Base-by-base conservation (phyloP, 2,888 invertebrate genomes). In the Ceraclea dissimilis region DNA sequence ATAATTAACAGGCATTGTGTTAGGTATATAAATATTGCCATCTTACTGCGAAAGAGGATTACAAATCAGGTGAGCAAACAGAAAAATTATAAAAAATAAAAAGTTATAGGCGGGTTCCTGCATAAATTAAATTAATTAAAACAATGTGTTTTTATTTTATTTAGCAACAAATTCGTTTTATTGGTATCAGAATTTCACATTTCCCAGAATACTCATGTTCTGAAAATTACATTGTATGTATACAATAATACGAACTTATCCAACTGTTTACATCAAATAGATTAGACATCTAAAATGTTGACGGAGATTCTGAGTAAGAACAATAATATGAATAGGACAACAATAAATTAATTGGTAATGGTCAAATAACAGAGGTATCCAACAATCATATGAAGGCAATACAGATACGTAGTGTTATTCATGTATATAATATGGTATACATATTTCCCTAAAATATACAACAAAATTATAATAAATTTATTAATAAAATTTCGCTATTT, bases 141-240 rank as follows among this genome's bases (percentile, higher is more conserved):
- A n/a, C n/a, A n/a, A n/a, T n/a, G n/a, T n/a, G n/a, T n/a, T n/a
- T n/a, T n/a, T n/a, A n/a, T n/a, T n/a, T 77, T 39, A 39, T 39
- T 39, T 77, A 77, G 76, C 76, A 78, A 78, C 78, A 78, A 76
- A 78, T 78, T 63, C 63, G 60, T 75, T 77, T 78, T 76, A 76
- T 76, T 76, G 73, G 73, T 74, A 73, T 74, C 76, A 76, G 76
- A 76, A 75, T 76, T 76, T 75, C 77, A 76, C 76, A 75, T 61
- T 60, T 63, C 60, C 59, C 58, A 60, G n/a, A n/a, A n/a, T n/a
- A n/a, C n/a, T n/a, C 60, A 62, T 59, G 52, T 58, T 44, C 55
- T 56, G 47, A 57, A 62, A 60, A 49, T 39, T 39, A 39, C 39
- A 39, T 39, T 59, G 55, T 47, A 49, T 39, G 17, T 48, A 39